Evolutionary conservation across 2,888 invertebrate genomes (phyloP).

Genomic region (Poecilus cupreus): DNA sequence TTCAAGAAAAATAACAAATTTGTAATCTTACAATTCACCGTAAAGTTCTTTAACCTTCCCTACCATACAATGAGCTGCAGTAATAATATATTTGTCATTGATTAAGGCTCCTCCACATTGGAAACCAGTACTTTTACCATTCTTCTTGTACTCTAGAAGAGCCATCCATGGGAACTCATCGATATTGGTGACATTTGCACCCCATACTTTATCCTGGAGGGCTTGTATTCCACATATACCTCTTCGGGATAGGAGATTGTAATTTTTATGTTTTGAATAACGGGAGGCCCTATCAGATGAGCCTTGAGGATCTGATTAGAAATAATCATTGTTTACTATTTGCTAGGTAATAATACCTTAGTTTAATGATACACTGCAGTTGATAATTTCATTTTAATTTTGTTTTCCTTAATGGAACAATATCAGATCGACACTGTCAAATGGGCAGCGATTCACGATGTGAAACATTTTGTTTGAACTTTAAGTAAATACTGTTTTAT

Average conservation of each 20-base stretch:
- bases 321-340: neutral
- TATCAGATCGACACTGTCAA: no score
- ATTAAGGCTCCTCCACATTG: conserved; percentile 72
- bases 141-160: conserved; percentile 65
- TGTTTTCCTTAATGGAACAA: no score
- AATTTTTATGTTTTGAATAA: neutral
- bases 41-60: conserved; percentile 66
- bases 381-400: no score
- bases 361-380: no score
- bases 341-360: no score
- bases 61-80: conserved; percentile 72
- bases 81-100: conserved; percentile 71
- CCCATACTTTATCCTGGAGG: conserved; percentile 11
- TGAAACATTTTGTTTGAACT: no score
- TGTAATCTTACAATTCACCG: conserved; percentile 64
- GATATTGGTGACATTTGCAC: conserved; percentile 59
- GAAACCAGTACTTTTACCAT: conserved; percentile 59
- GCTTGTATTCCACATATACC: conserved; percentile 12
- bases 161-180: conserved; percentile 70
- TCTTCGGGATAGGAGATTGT: neutral
- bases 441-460: no score
- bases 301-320: neutral
- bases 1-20: conserved; percentile 58
- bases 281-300: neutral
- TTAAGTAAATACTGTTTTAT: no score